Evolutionary conservation across 2,113 vertebrate species (phyloP), one percentile per base, ranked within the genome.

Genomic region (Turdus rufiventris): DNA sequence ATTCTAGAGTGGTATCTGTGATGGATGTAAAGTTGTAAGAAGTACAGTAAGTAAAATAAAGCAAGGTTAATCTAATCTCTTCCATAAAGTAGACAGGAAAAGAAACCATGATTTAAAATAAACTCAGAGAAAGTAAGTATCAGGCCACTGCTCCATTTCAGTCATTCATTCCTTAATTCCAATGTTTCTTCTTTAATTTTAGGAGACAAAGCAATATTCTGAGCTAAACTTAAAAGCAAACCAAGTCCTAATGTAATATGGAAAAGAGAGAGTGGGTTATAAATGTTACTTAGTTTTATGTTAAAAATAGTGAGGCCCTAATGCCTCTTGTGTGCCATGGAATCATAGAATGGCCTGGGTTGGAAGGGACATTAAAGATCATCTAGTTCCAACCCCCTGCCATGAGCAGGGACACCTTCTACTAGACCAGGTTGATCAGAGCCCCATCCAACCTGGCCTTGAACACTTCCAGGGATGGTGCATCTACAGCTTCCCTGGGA

Each of bases 171-270:
- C 18, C n/a, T 91, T 74, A 10, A 80, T 51, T 80, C 8, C 34
- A 62, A 1, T 18, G 18, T 53, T 68, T 66, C 31, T 84, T 61
- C 56, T 54, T 75, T 11, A 76, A 53, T 67, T 96, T 61, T 73
- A 91, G 85, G 91, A 57, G 81, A 91, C 34, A 97, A 97, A 93
- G 93, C 84, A 7, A 76, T 96, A 76, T 98, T 98, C 80, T 93
- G 81, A 95, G 96, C 65, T 42, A 93, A 94, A 81, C 91, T 97
- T 62, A 95, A 83, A n/a, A 97, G 96, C 62, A 98, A 97, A 58
- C 95, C 96, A 24, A 97, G 94, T 54, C 95, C 96, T 61, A 87
- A 18, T 15, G 66, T 97, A 61, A 94, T 38, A 62, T 96, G 96
- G 97, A 94, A 97, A 92, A 92, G 94, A 80, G 85, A 97, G 43